A percentile compares a stretch with the other conserved stretches of the same genome.
These are phyloP conservation scores for Tetramorium alpestre DNA, from an alignment of 1,140 invertebrate species.

Conservation along the genomic window DNA sequence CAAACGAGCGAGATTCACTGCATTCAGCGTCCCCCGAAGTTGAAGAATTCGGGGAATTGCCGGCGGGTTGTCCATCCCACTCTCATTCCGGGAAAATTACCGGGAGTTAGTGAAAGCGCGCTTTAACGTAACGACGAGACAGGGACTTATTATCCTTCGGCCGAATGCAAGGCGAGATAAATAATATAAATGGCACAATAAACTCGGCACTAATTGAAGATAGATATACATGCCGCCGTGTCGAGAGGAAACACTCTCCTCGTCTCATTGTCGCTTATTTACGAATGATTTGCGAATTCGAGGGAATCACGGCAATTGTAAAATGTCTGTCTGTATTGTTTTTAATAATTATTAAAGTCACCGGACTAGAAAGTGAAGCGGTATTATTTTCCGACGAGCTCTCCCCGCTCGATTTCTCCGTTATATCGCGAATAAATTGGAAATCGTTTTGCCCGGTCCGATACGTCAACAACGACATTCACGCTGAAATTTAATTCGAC, in stretches of 20 bases:
- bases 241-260: background rate
- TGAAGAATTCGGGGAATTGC: slow-evolving; percentile 29
- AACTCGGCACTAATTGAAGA: background rate
- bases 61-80: background rate
- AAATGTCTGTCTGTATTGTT: background rate
- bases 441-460: slow-evolving; percentile 24
- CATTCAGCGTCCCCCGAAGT: slow-evolving; percentile 7
- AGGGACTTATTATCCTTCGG: background rate
- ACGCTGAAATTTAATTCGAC: slow-evolving; percentile 51
- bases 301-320: background rate
- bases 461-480: slow-evolving; percentile 56
- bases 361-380: background rate
- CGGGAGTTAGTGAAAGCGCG: background rate
- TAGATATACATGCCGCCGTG: background rate
- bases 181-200: background rate
- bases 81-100: background rate
- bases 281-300: background rate
- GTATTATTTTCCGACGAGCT: slow-evolving; percentile 24
- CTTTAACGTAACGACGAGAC: background rate
- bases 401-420: slow-evolving; percentile 18
- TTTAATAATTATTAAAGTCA: slow-evolving; percentile 8
- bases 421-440: slow-evolving; percentile 41
- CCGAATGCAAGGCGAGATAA: background rate
- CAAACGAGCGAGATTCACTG: slow-evolving; percentile 19
- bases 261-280: background rate